Evolutionary conservation across 2,888 invertebrate genomes (phyloP).

Genomic region (Petrolisthes cinctipes): DNA sequence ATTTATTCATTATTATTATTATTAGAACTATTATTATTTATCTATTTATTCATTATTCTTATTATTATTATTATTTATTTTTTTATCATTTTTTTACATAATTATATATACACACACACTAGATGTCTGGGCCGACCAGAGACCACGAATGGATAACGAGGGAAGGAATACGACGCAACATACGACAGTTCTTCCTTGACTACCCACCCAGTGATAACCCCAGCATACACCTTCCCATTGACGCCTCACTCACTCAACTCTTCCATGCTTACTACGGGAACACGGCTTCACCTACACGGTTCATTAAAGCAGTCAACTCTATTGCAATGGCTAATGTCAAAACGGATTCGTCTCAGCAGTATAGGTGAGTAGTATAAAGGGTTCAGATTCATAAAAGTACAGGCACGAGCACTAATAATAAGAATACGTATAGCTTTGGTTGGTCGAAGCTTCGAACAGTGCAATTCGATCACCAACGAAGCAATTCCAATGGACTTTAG

Average conservation of each 20-base stretch:
- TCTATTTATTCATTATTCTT: too few relatives aligned
- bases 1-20: too few relatives aligned
- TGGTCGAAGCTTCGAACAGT: too few relatives aligned
- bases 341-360: slow-evolving; percentile 25
- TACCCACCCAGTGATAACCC: slow-evolving; percentile 29
- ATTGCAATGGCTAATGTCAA: slow-evolving; percentile 38
- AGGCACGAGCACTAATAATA: too few relatives aligned
- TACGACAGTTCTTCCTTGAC: slow-evolving; percentile 42
- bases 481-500: too few relatives aligned
- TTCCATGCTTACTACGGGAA: slow-evolving; percentile 45
- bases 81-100: too few relatives aligned
- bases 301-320: slow-evolving; percentile 55
- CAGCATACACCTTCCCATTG: slow-evolving; percentile 9
- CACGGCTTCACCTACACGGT: slow-evolving; percentile 32
- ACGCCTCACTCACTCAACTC: slow-evolving; percentile 41
- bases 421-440: too few relatives aligned
- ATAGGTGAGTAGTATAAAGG: neutral
- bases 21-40: too few relatives aligned
- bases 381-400: too few relatives aligned
- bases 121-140: slow-evolving; percentile 19
- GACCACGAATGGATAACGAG: slow-evolving; percentile 50
- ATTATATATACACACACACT: too few relatives aligned
- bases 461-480: too few relatives aligned
- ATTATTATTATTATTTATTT: too few relatives aligned
- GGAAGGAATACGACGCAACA: slow-evolving; percentile 47